These are phyloP conservation scores for Tonatia bakeri DNA, from an alignment of 2,113 vertebrate genomes.

Conservation along the genomic window DNA sequence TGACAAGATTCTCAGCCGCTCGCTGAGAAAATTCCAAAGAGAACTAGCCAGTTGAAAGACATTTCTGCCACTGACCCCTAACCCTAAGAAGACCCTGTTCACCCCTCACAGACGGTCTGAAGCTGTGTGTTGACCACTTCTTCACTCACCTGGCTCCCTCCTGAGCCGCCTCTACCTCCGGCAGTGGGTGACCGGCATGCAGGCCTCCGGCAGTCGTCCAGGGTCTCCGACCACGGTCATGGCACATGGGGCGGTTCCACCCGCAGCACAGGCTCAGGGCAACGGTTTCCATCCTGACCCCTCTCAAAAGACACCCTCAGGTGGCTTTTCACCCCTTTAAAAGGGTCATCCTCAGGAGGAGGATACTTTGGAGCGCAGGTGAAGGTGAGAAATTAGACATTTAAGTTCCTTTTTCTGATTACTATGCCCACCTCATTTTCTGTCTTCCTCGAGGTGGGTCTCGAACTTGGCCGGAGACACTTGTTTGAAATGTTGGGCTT, in stretches of 20 bases:
- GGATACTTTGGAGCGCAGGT: neutral
- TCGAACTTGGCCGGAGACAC: conserved; percentile 9
- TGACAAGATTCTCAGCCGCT: neutral
- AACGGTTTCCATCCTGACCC: neutral
- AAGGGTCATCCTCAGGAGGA: neutral
- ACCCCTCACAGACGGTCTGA: accelerated
- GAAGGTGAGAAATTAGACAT: neutral
- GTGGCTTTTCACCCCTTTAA: neutral
- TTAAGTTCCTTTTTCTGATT: neutral
- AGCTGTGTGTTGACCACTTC: neutral
- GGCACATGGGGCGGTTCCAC: accelerated
- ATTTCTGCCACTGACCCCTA: neutral
- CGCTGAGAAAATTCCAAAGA: neutral
- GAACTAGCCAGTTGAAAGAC: neutral
- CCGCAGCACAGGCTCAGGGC: neutral
- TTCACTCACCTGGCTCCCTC: neutral
- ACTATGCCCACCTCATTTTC: neutral
- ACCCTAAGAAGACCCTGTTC: neutral
- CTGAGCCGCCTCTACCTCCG: neutral
- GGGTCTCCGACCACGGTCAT: neutral
- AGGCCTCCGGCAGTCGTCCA: neutral
- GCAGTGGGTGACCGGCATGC: neutral
- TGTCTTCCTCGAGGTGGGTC: neutral
- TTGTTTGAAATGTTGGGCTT: neutral
- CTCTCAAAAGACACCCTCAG: neutral